Base-by-base conservation (phyloP, 2,113 vertebrate genomes). In the Rhinogobius similis region DNA sequence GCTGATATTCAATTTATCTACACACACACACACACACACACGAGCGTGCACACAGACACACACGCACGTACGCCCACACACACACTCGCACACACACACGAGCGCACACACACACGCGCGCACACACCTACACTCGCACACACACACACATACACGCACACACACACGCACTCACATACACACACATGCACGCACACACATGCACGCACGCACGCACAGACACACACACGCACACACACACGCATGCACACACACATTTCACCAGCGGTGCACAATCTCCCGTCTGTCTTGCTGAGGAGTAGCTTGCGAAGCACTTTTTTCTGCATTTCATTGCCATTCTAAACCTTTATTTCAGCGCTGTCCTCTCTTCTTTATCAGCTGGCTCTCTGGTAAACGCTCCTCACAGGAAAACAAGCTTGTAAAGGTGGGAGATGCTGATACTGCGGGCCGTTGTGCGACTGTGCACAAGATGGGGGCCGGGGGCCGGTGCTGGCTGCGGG, bases 241-340 rank as follows among this genome's bases (percentile, higher is more conserved):
- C 32, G 9, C 32, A 36, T 8, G 9, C 32, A 36, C 32, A 36
- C 32, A 36, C 32, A 2, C 32, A 5, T 27, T 67, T 86, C 68
- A 83, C 56, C 75, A 63, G 64, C 23, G 4, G 81, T 16, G 78
- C 74, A 84, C 11, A 84, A 89, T 72, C 79, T 38, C 59, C 69
- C 71, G 79, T 84, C 83, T 20, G 38, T 72, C 76, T 70, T 13
- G 53, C n/a, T 0, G 70, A 24, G 39, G 46, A 89, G 62, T 27
- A 71, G 76, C 68, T 79, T 74, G 77, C 81, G 38, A 65, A 48
- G 79, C 82, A 87, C 71, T 88, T 88, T 86, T 71, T 75, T 72
- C 26, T 73, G 52, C 62, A 77, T 85, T 85, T 82, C 72, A 79
- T 81, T 39, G 21, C 68, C 52, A 67, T 82, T 81, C 68, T 61